These are phyloP conservation scores for Asobara japonica DNA, from an alignment of 1,140 invertebrate species.

Conservation along the genomic window DNA sequence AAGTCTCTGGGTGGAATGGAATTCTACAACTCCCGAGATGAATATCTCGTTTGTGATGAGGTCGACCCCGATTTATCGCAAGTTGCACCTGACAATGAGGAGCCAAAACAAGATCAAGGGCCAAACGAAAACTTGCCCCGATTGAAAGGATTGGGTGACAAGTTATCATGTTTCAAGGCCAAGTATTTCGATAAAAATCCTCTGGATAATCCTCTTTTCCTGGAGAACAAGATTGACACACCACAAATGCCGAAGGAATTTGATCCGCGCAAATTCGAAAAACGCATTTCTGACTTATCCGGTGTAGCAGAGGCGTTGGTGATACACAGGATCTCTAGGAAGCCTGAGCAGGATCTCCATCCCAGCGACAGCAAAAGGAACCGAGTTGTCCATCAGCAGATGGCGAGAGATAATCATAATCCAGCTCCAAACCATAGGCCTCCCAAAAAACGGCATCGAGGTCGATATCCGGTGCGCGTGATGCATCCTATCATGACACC, in stretches of 20 bases:
- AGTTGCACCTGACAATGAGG: slow-evolving; percentile 56
- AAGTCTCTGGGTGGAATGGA: slow-evolving; percentile 67
- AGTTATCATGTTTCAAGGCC: slow-evolving; percentile 78
- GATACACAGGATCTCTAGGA: slow-evolving; percentile 42
- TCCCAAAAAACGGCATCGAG: slow-evolving; percentile 21
- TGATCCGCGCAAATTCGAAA: slow-evolving; percentile 45
- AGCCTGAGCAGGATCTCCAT: slow-evolving; percentile 44
- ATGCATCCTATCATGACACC: slow-evolving; percentile 9
- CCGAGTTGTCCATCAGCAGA: background rate
- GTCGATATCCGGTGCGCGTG: background rate
- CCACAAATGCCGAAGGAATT: slow-evolving; percentile 48
- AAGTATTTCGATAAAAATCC: slow-evolving; percentile 80
- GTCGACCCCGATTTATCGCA: slow-evolving; percentile 54
- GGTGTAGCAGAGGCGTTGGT: slow-evolving; percentile 46
- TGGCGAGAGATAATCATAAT: background rate
- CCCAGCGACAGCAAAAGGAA: slow-evolving; percentile 16
- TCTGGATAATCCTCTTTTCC: slow-evolving; percentile 79
- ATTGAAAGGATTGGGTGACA: slow-evolving; percentile 72
- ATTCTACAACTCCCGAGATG: slow-evolving; percentile 67
- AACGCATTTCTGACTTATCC: slow-evolving; percentile 46
- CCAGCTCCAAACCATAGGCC: background rate
- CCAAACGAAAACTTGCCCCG: slow-evolving; percentile 54
- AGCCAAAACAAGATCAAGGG: slow-evolving; percentile 50
- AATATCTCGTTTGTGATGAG: slow-evolving; percentile 60
- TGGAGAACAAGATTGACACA: slow-evolving; percentile 64